Base-by-base conservation (phyloP, 2,113 vertebrate genomes). In the Coryphaenoides rupestris region DNA sequence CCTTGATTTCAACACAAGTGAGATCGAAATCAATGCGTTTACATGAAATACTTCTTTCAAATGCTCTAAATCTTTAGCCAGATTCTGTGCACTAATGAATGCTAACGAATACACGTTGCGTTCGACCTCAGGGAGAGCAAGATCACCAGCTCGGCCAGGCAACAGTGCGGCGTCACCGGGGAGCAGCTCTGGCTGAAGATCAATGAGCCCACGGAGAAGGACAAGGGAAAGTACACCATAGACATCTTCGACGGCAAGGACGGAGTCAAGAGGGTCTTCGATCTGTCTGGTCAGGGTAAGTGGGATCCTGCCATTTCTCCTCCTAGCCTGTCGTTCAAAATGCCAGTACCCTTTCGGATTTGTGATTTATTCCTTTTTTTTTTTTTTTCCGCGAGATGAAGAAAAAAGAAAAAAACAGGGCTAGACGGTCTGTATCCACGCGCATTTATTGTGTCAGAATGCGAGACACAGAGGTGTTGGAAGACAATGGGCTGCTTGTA, bases 131-230 rank as follows among this genome's bases (percentile, higher is more conserved):
- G 97, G 24, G 94, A 94, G 1, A 68, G 85, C n/a, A 94, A 95
- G 86, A 90, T 99, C 40, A 91, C 90, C n/a, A 91, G 93, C 63
- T 93, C 95, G 21, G 95, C 98, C 65, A 92, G 94, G 79, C 91
- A 98, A 53, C 93, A 93, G 85, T 90, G 86, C 17, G 97, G 96
- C 26, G 91, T 96, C 76, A 97, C 95, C 0, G 95, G 92, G 61
- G 93, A 99, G 73, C 93, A 98, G 90, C 92, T 99, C 63, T 99
- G 96, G 96, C 84, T 99, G 40, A 95, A 98, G 79, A 98, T 99
- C 86, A 96, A 94, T 46, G 97, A 98, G 68, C 96, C 97, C 1
- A 95, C 96, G n/a, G 93, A 95, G 7, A 98, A 94, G 53, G 96
- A 99, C 86, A 95, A 96, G 80, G 96, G 97, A 75, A 99, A 92